Conservation (phyloP, 2,797 vertebrate species). For the Lycodopsis pacificus region DNA sequence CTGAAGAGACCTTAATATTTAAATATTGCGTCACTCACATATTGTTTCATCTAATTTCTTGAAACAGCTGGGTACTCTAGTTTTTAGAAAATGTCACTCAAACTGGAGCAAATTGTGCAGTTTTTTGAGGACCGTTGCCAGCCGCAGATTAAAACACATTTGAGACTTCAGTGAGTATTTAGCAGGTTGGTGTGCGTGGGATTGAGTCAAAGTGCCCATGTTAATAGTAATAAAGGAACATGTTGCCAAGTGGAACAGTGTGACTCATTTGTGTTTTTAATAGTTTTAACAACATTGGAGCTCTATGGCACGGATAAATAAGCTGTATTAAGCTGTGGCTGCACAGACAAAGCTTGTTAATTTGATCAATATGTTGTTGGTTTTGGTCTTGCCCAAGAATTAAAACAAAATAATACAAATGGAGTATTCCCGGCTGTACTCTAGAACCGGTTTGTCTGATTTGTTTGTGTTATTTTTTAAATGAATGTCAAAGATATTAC, state of each 20-base stretch:
- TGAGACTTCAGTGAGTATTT: constrained; percentile 11
- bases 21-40: not conserved
- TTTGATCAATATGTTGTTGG: not conserved
- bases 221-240: not conserved
- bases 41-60: not conserved
- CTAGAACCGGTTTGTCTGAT: not conserved
- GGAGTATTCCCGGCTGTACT: no score
- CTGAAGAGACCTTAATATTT: not conserved
- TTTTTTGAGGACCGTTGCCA: not conserved
- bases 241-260: not conserved
- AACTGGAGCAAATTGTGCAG: not conserved
- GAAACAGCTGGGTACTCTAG: not conserved
- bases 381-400: not conserved
- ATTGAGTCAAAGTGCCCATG: constrained; percentile 1
- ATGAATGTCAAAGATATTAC: not conserved
- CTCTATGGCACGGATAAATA: not conserved
- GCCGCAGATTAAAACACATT: not conserved
- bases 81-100: not conserved
- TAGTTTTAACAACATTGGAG: no score
- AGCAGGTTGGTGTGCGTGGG: constrained; percentile 1
- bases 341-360: not conserved
- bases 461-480: not conserved
- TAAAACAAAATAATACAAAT: not conserved
- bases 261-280: not conserved
- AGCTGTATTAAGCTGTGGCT: not conserved